Conservation (phyloP, 2,113 vertebrate genomes). For the Procavia capensis region DNA sequence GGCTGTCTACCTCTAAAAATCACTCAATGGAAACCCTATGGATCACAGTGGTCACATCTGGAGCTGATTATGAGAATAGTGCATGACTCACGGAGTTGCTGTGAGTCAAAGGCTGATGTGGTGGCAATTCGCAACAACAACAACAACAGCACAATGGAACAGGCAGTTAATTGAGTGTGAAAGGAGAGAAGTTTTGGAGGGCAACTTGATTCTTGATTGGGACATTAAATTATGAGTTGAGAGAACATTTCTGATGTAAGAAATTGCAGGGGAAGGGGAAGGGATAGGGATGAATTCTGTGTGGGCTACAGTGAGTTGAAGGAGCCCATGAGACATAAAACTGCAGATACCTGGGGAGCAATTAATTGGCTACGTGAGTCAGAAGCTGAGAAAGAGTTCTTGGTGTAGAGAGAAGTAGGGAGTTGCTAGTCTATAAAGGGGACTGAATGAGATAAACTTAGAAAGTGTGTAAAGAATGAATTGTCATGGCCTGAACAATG, state of each 20-base stretch:
- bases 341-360: neutral
- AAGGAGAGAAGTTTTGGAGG: neutral
- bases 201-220: neutral
- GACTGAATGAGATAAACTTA: neutral
- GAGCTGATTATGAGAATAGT: too few species aligned
- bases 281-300: neutral
- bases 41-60: neutral
- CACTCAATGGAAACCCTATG: neutral
- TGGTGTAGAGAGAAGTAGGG: neutral
- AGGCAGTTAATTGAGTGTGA: neutral
- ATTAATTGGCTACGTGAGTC: neutral
- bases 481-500: neutral
- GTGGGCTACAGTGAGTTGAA: neutral
- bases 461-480: neutral
- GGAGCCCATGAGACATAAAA: neutral
- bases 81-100: neutral
- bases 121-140: neutral
- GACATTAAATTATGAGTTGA: neutral
- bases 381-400: neutral
- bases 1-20: neutral
- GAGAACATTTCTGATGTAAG: neutral
- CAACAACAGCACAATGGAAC: neutral
- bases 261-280: neutral
- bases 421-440: neutral
- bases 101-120: neutral